A percentile compares a stretch with the other conserved stretches of the same genome.
phyloP scores from a whole-genome alignment of 2,113 vertebrate genomes.

The Corydoras maculifer region DNA sequence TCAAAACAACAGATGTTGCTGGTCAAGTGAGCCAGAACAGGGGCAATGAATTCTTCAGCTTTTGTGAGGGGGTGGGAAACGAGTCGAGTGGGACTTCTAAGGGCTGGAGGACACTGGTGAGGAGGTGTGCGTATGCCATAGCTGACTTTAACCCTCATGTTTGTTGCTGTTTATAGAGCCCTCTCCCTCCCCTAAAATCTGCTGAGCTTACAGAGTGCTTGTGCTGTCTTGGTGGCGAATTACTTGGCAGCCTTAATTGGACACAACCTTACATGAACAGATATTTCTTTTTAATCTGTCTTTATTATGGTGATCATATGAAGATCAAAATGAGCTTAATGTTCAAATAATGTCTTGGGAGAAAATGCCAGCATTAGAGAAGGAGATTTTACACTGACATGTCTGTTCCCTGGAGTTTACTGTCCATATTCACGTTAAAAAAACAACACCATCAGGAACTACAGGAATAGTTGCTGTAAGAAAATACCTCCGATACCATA shows the following conservation, averaged over 20 bases:
- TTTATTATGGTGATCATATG: not conserved
- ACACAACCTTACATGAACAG: constrained; percentile 24
- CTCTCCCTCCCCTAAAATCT: constrained; percentile 53
- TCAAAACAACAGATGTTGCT: constrained; percentile 37
- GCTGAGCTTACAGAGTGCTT: constrained; percentile 51
- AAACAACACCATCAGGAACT: not conserved
- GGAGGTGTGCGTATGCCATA: constrained; percentile 6
- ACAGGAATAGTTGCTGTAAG: not conserved
- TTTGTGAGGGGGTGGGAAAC: not conserved
- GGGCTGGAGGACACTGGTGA: not conserved
- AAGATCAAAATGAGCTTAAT: no score
- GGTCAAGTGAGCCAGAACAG: constrained; percentile 9
- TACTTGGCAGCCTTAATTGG: constrained; percentile 51
- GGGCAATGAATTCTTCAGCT: constrained; percentile 3
- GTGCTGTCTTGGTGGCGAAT: constrained; percentile 47
- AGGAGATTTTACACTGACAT: no score
- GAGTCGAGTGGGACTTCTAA: constrained; percentile 2
- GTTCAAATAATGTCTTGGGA: no score
- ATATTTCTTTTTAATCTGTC: not conserved
- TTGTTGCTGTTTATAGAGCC: constrained; percentile 56
- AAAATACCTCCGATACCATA: not conserved
- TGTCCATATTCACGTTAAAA: not conserved
- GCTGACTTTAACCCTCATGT: not conserved
- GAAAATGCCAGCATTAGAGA: no score
- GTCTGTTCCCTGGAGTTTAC: not conserved